These are phyloP conservation scores for Chrysochloris asiatica DNA, from an alignment of 2,113 vertebrate species.

Conservation along the genomic window DNA sequence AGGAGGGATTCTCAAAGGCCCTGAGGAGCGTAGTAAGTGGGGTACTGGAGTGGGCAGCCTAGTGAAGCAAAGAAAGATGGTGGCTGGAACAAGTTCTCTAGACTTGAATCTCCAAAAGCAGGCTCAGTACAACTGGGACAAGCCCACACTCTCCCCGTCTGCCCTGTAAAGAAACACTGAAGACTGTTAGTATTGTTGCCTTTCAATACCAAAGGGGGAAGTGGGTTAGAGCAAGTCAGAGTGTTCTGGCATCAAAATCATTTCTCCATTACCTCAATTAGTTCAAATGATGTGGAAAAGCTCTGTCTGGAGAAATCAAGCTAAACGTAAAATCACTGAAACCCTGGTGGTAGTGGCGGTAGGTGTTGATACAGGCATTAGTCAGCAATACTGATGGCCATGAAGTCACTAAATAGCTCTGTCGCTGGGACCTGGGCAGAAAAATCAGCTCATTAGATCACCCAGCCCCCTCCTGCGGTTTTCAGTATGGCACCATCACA, in stretches of 20 bases:
- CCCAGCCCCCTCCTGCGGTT: slow-evolving; percentile 56
- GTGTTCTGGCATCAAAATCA: slow-evolving; percentile 85
- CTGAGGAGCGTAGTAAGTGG: neutral
- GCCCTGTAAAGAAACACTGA: slow-evolving; percentile 65
- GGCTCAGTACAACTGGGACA: neutral
- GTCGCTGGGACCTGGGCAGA: slow-evolving; percentile 73
- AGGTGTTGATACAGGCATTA: slow-evolving; percentile 88
- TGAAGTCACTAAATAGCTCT: slow-evolving; percentile 83
- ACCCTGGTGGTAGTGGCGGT: slow-evolving; percentile 70
- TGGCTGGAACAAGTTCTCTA: neutral
- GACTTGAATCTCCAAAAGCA: neutral
- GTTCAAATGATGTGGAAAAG: slow-evolving; percentile 88
- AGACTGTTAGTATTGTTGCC: slow-evolving; percentile 80
- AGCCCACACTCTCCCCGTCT: neutral
- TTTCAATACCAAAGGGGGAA: slow-evolving; percentile 71
- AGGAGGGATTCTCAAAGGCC: neutral
- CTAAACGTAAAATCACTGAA: slow-evolving; percentile 71
- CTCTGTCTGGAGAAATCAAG: slow-evolving; percentile 85
- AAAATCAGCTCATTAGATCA: slow-evolving; percentile 82
- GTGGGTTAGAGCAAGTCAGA: slow-evolving; percentile 43
- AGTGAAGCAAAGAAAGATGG: neutral
- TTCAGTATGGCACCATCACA: slow-evolving; percentile 62
- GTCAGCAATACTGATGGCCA: slow-evolving; percentile 83
- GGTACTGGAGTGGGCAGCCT: rapidly evolving
- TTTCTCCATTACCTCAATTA: slow-evolving; percentile 90